Conservation (phyloP, 2,888 invertebrate genomes). For the Leptinotarsa juncta region DNA sequence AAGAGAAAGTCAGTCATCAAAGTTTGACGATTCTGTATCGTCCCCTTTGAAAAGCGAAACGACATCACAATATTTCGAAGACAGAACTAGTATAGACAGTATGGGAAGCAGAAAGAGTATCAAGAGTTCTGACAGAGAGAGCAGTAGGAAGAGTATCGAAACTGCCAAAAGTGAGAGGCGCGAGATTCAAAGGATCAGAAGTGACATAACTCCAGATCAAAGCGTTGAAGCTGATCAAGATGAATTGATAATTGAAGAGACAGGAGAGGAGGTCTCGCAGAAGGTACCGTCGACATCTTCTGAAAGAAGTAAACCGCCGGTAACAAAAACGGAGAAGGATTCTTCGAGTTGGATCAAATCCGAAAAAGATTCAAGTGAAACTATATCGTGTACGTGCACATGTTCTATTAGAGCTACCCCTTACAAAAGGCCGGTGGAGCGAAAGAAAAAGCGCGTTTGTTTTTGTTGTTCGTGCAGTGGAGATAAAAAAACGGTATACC, state of each 20-base stretch:
- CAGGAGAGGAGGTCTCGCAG: not conserved
- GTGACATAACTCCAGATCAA: too few species aligned
- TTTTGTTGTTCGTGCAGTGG: constrained; percentile 10
- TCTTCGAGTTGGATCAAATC: constrained; percentile 23
- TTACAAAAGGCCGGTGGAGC: not conserved
- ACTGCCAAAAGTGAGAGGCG: not conserved
- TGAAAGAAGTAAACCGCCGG: constrained; percentile 7
- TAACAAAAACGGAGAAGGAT: constrained; percentile 11
- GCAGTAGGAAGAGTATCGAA: not conserved
- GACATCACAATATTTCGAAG: not conserved
- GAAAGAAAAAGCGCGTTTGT: not conserved
- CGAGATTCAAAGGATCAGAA: not conserved
- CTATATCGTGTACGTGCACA: constrained; percentile 21
- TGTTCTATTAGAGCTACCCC: constrained; percentile 3
- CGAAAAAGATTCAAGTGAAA: constrained; percentile 7
- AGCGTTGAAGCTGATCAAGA: too few species aligned
- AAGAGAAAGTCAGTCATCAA: not conserved
- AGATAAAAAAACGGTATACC: not conserved
- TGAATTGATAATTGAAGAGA: not conserved
- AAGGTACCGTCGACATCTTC: not conserved
- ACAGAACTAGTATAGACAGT: constrained; percentile 5
- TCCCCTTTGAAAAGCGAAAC: not conserved
- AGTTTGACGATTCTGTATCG: not conserved
- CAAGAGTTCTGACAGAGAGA: not conserved
- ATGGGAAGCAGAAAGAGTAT: not conserved